These are phyloP conservation scores for Dexiosoma caninum DNA, from an alignment of 2,888 invertebrate genomes.

Conservation along the genomic window DNA sequence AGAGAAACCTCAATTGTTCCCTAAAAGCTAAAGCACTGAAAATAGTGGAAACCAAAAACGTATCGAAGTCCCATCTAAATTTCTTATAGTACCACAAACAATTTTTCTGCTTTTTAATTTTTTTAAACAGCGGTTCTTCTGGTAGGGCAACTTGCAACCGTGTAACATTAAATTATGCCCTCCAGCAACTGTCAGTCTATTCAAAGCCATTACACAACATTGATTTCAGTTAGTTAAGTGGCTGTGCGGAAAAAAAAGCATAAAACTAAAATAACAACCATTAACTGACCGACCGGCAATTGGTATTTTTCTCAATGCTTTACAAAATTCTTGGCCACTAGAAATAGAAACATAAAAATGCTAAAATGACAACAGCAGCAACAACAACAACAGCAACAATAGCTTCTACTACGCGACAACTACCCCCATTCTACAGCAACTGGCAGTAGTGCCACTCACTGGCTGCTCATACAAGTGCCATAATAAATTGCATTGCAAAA, in stretches of 20 bases:
- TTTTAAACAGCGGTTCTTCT: background rate
- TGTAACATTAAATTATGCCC: background rate
- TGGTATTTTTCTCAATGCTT: conserved; percentile 24
- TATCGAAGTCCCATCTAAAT: too few species aligned
- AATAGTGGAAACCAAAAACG: too few species aligned
- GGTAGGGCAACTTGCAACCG: background rate
- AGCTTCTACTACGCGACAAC: conserved; percentile 17
- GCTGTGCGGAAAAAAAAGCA: background rate
- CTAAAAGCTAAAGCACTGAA: too few species aligned
- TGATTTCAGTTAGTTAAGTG: background rate
- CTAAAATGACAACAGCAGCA: conserved; percentile 19
- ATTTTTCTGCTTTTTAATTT: too few species aligned
- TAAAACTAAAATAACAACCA: conserved; percentile 11
- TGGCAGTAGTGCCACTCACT: background rate
- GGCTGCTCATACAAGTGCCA: background rate
- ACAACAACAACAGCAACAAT: conserved; percentile 19
- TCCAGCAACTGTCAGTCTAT: background rate
- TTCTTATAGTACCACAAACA: too few species aligned
- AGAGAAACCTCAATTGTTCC: too few species aligned
- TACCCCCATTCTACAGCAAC: background rate
- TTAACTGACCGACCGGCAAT: conserved; percentile 14
- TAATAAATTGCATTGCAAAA: background rate
- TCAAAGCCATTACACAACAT: background rate
- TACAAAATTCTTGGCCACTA: conserved; percentile 1
- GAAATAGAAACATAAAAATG: conserved; percentile 47